Base-by-base conservation (phyloP, 2,888 invertebrate species). In the Lochmaea crataegi region DNA sequence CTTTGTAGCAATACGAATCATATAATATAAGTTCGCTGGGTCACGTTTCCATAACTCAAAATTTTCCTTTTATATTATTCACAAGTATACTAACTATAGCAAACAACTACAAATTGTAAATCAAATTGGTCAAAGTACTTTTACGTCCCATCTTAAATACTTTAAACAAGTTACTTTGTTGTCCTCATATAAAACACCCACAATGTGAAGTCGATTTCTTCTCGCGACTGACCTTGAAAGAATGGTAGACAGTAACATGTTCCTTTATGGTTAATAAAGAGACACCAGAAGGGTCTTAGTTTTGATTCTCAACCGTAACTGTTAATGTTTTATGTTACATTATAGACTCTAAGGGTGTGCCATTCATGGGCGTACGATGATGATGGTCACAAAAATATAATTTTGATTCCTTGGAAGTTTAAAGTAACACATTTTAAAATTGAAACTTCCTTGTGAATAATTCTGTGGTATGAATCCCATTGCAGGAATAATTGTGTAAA, bases 241-340 rank as follows among this genome's bases (percentile, higher is more conserved):
- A 64, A 65, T 65, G 26, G 51, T 51, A 65, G 53, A 65, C 26
- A 65, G 65, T 65, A 65, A 65, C 65, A 65, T 65, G 48, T 65
- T 65, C 38, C 51, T 65, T 65, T 53, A 65, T 65, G 65, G 65
- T 53, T 65, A 65, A 65, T 65, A 65, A 53, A 65, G 53, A 53
- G n/a, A 22, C 26, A n/a, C 48, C 53, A 53, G 65, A 65, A 53
- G 65, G 26, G 65, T 16, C 53, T 51, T 26, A 12, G 26, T 58
- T 48, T 16, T 45, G 51, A 7, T 51, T 51, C 26, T 65, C 65
- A 12, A 51, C 53, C 12, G n/a, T 65, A 7, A 51, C 53, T 10
- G n/a, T 65, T 22, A 53, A 65, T 65, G 53, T 65, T 63, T 53
- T 53, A 53, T 53, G 51, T 53, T 53, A 53, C n/a, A 53, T 53